These are phyloP conservation scores for Tiliacea aurago DNA, from an alignment of 2,888 invertebrate species.

Conservation along the genomic window DNA sequence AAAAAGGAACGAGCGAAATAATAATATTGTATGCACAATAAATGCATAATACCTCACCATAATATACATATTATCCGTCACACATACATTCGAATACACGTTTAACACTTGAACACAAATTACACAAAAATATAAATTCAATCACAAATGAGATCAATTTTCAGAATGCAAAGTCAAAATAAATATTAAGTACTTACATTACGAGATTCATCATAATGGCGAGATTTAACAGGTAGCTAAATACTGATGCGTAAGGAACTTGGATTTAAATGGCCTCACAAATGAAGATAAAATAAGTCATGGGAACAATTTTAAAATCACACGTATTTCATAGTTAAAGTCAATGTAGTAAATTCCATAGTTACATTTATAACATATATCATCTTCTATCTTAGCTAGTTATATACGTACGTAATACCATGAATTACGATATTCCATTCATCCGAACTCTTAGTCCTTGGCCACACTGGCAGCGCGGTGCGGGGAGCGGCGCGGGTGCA, in stretches of 20 bases:
- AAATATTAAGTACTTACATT: slow-evolving; percentile 73
- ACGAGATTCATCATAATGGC: slow-evolving; percentile 81
- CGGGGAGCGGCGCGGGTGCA: too few relatives aligned
- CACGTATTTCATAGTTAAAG: slow-evolving; percentile 54
- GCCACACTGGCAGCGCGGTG: too few relatives aligned
- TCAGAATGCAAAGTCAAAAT: slow-evolving; percentile 68
- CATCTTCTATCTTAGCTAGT: slow-evolving; percentile 48
- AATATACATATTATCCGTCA: slow-evolving; percentile 61
- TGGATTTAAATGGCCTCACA: slow-evolving; percentile 72
- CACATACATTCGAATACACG: slow-evolving; percentile 63
- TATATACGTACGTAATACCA: slow-evolving; percentile 35
- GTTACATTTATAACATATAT: slow-evolving; percentile 66
- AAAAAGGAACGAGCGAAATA: slow-evolving; percentile 48
- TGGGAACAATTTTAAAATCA: slow-evolving; percentile 61
- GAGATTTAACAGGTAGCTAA: slow-evolving; percentile 75
- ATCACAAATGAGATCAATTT: slow-evolving; percentile 74
- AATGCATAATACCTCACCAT: slow-evolving; percentile 55
- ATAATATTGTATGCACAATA: slow-evolving; percentile 58
- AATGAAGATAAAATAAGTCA: slow-evolving; percentile 61
- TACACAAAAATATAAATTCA: slow-evolving; percentile 64
- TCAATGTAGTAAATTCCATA: slow-evolving; percentile 70
- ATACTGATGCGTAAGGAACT: slow-evolving; percentile 83
- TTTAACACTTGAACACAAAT: slow-evolving; percentile 63
- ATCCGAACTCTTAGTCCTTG: slow-evolving; percentile 37
- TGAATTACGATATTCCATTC: slow-evolving; percentile 30